Evolutionary conservation across 2,888 invertebrate species (phyloP).

Genomic region (Piscicola geometra): DNA sequence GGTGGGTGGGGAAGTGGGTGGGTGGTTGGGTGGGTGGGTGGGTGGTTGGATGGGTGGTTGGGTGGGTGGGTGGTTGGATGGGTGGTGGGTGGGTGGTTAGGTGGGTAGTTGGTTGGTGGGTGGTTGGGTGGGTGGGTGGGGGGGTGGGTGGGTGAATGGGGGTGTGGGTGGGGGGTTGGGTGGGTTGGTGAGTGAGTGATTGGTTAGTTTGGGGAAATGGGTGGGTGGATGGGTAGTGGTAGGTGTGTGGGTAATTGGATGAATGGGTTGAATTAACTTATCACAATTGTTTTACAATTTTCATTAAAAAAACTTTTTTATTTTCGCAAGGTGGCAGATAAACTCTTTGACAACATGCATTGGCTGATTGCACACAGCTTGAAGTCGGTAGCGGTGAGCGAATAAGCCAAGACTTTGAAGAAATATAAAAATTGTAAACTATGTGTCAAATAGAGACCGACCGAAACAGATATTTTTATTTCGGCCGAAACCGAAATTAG

Average conservation of each 20-base stretch:
- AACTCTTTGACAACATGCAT: conserved; percentile 73
- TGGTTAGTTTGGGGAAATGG: neutral
- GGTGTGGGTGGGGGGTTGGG: neutral
- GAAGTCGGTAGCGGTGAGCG: conserved; percentile 76
- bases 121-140: neutral
- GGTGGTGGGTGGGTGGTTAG: neutral
- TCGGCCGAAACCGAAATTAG: too few relatives aligned
- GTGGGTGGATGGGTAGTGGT: too few relatives aligned
- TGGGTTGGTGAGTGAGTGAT: neutral
- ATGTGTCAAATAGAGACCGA: too few relatives aligned
- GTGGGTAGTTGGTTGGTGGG: too few relatives aligned
- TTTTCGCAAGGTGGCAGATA: conserved; percentile 66
- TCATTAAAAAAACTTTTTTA: neutral
- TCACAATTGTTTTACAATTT: neutral
- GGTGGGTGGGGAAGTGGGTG: conserved; percentile 83
- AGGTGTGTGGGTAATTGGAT: neutral
- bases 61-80: neutral
- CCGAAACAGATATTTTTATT: too few relatives aligned
- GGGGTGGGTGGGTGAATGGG: conserved; percentile 12
- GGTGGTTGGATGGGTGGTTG: neutral
- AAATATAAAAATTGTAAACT: too few relatives aligned
- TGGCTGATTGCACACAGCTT: conserved; percentile 81
- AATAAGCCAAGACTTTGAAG: too few relatives aligned
- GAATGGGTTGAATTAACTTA: neutral
- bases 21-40: conserved; percentile 57